A percentile compares a stretch with the other conserved stretches of the same genome.
These are phyloP conservation scores for Taxidea taxus DNA, from an alignment of 2,113 vertebrate species.

Conservation along the genomic window DNA sequence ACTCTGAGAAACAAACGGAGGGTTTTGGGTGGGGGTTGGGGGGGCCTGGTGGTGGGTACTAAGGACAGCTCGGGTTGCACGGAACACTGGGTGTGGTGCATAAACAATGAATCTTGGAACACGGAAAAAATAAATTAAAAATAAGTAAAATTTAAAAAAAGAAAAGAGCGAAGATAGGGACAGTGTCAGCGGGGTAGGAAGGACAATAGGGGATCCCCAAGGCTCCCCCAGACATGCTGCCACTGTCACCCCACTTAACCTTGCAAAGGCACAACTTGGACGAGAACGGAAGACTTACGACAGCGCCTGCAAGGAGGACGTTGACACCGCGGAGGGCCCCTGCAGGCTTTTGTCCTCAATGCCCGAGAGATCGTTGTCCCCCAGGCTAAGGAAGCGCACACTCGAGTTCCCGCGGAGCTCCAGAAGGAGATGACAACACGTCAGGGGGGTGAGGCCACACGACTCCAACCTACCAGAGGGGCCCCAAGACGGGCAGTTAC, in stretches of 20 bases:
- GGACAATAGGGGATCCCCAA: no score
- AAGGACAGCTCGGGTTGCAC: no score
- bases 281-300: not conserved
- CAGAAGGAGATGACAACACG: not conserved
- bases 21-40: no score
- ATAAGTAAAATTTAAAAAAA: no score
- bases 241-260: not conserved
- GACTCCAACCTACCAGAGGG: not conserved
- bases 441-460: not conserved
- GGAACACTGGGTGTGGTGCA: no score
- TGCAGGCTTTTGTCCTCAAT: not conserved
- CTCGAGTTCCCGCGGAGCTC: not conserved
- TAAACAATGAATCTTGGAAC: no score
- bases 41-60: no score
- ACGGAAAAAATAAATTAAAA: no score
- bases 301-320: not conserved
- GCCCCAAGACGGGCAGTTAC: not conserved
- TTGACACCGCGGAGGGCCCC: rapidly evolving
- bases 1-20: no score
- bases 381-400: slow-evolving; percentile 22
- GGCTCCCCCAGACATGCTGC: no score
- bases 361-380: not conserved
- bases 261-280: not conserved
- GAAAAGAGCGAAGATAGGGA: not conserved
- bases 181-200: rapidly evolving